These are phyloP conservation scores for Rhynchopsitta pachyrhyncha DNA, from an alignment of 2,113 vertebrate species.

Conservation along the genomic window DNA sequence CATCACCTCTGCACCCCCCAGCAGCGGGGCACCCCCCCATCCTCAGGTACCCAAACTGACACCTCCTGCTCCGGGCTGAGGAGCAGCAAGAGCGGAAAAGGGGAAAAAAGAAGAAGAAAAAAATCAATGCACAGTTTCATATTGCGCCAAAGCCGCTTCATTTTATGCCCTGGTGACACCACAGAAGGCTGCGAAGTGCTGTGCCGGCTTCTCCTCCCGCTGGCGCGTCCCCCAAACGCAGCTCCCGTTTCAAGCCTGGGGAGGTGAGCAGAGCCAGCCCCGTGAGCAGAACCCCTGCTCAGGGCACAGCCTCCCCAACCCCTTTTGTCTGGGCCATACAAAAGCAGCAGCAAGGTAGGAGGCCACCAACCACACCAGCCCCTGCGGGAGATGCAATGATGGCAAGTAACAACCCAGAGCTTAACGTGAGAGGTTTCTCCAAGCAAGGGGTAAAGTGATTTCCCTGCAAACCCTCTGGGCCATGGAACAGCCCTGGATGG, in stretches of 20 bases:
- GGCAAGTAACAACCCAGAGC: not conserved
- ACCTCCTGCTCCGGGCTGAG: not conserved
- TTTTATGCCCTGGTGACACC: constrained; percentile 5
- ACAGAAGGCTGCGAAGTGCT: not conserved
- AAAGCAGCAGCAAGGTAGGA: fast-evolving
- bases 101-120: not conserved
- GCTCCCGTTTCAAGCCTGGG: not conserved
- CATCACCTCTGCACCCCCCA: not conserved
- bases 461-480: not conserved
- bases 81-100: fast-evolving
- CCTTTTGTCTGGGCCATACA: fast-evolving
- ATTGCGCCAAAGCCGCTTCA: constrained; percentile 23
- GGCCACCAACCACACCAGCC: not conserved
- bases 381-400: fast-evolving
- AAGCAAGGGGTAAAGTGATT: not conserved
- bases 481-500: fast-evolving
- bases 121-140: constrained; percentile 28
- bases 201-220: not conserved
- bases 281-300: not conserved
- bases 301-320: not conserved
- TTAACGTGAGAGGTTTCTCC: not conserved
- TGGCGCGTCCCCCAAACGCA: not conserved
- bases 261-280: not conserved
- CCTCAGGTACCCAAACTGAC: not conserved
- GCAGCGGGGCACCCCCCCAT: not conserved